Evolutionary conservation across 30 jellyfish, hydroid and myxozoan species (phyloP).

Genomic region (Pseudorhiza aurosa): DNA sequence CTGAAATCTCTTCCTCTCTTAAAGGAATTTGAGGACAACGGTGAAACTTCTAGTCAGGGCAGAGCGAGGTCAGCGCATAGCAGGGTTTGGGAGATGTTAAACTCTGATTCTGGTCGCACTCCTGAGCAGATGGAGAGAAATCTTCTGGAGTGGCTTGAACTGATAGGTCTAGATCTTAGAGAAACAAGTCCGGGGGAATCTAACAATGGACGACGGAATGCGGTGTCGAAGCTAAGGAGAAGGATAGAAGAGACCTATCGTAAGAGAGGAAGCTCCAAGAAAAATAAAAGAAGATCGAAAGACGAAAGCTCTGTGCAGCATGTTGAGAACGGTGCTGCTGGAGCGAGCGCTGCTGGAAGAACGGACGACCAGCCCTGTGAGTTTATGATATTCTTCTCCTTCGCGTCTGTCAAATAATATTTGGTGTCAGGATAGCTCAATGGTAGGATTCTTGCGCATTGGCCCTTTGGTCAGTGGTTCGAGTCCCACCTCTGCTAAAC

Average conservation of each 20-base stretch:
- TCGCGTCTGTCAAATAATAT: too few species aligned
- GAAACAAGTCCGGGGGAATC: slow-evolving; percentile 7
- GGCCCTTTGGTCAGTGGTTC: too few species aligned
- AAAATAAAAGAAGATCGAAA: background rate
- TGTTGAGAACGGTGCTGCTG: background rate
- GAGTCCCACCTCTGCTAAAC: too few species aligned
- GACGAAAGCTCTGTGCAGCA: too few species aligned
- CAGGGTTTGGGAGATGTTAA: background rate
- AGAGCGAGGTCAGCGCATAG: background rate
- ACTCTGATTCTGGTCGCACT: slow-evolving; percentile 1
- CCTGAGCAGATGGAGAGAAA: background rate
- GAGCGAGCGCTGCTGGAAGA: background rate
- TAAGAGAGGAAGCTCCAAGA: background rate
- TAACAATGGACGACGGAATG: background rate
- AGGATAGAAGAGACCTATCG: slow-evolving; percentile 20
- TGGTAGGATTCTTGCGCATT: too few species aligned
- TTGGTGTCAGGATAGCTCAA: too few species aligned
- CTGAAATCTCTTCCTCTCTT: too few species aligned
- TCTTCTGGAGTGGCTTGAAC: slow-evolving; percentile 9
- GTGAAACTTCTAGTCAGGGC: background rate
- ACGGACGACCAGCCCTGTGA: too few species aligned
- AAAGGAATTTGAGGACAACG: background rate
- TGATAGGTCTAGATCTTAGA: slow-evolving; percentile 14
- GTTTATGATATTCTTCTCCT: too few species aligned
- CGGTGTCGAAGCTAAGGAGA: slow-evolving; percentile 8